Percentiles rank a stretch among this genome's conserved stretches.
Evolutionary conservation across 2,797 vertebrate genomes (phyloP).

Genomic region (Anabacerthia variegaticeps): DNA sequence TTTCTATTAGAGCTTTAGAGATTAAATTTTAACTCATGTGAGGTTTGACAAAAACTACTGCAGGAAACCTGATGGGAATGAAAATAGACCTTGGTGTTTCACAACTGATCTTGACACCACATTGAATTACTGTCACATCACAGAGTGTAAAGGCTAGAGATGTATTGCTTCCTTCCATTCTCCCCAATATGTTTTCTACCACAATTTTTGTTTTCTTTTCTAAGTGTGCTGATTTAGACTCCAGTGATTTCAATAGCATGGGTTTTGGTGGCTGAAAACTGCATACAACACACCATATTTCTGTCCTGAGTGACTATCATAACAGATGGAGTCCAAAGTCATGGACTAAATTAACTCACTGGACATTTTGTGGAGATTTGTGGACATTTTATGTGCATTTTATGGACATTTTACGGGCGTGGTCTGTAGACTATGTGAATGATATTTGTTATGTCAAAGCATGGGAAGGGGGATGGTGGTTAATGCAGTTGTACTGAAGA

Average conservation of each 20-base stretch:
- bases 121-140: constrained; percentile 80
- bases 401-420: background rate
- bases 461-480: background rate
- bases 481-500: background rate
- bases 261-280: background rate
- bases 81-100: constrained; percentile 83
- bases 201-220: background rate
- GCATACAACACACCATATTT: background rate
- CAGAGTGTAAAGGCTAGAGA: constrained; percentile 79
- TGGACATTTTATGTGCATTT: background rate
- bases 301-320: background rate
- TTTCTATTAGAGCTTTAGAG: constrained; percentile 62
- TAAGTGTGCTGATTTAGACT: background rate
- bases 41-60: constrained; percentile 86
- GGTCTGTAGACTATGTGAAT: background rate
- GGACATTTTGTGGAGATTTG: background rate
- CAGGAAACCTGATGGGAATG: constrained; percentile 82
- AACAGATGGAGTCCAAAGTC: background rate
- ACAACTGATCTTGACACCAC: constrained; percentile 69
- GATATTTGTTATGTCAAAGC: background rate
- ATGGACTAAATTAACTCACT: background rate
- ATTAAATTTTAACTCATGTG: constrained; percentile 45
- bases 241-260: background rate
- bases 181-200: background rate
- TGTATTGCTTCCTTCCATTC: background rate